Conservation (phyloP, 2,797 vertebrate genomes). For the Florisuga fusca region DNA sequence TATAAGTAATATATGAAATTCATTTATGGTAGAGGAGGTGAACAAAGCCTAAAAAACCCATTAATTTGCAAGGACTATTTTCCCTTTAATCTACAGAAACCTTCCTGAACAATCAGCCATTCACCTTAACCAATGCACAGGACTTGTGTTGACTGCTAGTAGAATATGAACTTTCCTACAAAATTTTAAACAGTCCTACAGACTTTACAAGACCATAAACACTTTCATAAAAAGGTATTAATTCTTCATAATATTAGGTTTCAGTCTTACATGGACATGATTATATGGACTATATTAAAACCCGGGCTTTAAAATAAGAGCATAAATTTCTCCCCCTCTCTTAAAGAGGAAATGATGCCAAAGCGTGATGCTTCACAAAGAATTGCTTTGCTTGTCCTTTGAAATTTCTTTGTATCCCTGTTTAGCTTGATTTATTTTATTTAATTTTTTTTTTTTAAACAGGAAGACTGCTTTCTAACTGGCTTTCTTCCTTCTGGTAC, state of each 20-base stretch:
- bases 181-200: not conserved
- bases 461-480: constrained; percentile 33
- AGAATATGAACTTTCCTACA: not conserved
- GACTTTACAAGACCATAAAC: not conserved
- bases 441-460: not conserved
- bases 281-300: not conserved
- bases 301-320: not conserved
- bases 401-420: not conserved
- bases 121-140: not conserved
- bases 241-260: not conserved
- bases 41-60: not conserved
- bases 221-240: not conserved
- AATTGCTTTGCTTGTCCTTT: constrained; percentile 12
- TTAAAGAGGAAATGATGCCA: not conserved
- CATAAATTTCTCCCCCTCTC: not conserved
- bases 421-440: constrained; percentile 5
- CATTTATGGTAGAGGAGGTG: not conserved
- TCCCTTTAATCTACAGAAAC: not conserved
- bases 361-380: not conserved
- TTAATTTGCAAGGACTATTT: not conserved
- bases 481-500: not conserved
- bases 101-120: not conserved
- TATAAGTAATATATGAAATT: not conserved
- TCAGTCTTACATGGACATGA: not conserved
- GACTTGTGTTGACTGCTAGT: not conserved